These are phyloP conservation scores for Nycticebus coucang DNA, from an alignment of 2,113 vertebrate genomes.

Conservation along the genomic window DNA sequence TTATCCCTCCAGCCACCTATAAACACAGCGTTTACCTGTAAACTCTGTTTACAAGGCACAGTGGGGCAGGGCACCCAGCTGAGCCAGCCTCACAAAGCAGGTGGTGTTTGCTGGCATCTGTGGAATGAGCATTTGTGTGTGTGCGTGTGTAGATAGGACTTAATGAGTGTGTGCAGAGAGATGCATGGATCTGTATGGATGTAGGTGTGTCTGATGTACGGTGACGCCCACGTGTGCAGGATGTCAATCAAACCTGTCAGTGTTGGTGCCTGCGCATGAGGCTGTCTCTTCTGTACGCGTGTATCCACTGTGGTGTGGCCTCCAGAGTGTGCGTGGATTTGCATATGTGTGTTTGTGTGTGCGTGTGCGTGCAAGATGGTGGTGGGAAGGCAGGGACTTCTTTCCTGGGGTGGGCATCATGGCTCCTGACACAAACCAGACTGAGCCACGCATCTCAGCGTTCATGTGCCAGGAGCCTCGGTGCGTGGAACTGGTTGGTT, in stretches of 20 bases:
- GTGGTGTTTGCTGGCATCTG: neutral
- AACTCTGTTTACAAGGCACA: constrained; percentile 56
- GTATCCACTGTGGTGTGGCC: neutral
- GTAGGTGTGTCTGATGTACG: neutral
- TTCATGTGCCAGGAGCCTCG: rapidly evolving
- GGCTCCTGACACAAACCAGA: neutral
- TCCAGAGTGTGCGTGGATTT: rapidly evolving
- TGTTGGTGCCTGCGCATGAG: neutral
- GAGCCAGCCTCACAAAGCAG: constrained; percentile 54
- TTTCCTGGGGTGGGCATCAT: neutral
- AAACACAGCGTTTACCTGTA: constrained; percentile 49
- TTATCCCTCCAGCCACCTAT: neutral
- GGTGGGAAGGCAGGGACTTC: neutral
- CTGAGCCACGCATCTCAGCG: rapidly evolving
- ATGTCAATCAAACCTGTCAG: rapidly evolving
- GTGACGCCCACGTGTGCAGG: neutral
- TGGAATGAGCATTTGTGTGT: neutral
- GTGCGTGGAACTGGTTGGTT: rapidly evolving
- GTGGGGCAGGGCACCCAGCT: neutral
- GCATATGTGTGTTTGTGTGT: rapidly evolving
- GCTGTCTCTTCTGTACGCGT: neutral
- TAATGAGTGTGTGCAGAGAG: neutral
- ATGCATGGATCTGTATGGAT: neutral
- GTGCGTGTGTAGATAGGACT: neutral
- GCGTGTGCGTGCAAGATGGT: rapidly evolving